Percentiles rank a stretch among this genome's conserved stretches.
Evolutionary conservation across 2,888 invertebrate species (phyloP).

Genomic region (Antitype chi): DNA sequence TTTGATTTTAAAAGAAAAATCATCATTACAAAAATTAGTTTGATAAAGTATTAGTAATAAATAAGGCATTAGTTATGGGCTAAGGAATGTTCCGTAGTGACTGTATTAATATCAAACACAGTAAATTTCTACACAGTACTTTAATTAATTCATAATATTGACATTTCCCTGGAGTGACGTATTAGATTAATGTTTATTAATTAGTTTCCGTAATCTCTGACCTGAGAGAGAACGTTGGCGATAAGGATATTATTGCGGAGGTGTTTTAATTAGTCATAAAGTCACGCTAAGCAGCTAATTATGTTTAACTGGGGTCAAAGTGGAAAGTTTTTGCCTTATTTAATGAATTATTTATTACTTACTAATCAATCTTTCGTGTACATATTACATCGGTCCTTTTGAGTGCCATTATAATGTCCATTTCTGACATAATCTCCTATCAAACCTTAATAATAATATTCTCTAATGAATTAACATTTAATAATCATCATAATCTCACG

Average conservation of each 20-base stretch:
- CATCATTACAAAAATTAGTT: not conserved
- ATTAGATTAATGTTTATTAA: slow-evolving; percentile 50
- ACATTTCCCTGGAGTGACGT: slow-evolving; percentile 43
- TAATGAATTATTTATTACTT: not conserved
- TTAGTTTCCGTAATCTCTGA: slow-evolving; percentile 52
- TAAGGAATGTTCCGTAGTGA: slow-evolving; percentile 20
- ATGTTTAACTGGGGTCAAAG: slow-evolving; percentile 25
- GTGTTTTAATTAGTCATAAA: slow-evolving; percentile 45
- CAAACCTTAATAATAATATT: too few species aligned
- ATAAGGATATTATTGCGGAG: slow-evolving; percentile 39
- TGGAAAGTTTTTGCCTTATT: slow-evolving; percentile 18
- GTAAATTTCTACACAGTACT: slow-evolving; percentile 18
- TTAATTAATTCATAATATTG: slow-evolving; percentile 42
- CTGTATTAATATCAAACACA: slow-evolving; percentile 1
- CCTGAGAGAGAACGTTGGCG: slow-evolving; percentile 34
- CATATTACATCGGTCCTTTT: not conserved
- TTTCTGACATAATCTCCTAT: not conserved
- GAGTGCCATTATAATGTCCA: too few species aligned
- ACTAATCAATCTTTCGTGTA: not conserved
- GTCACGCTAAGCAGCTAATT: slow-evolving; percentile 23
- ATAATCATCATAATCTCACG: slow-evolving; percentile 23
- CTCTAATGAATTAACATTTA: slow-evolving; percentile 6
- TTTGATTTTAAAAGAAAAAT: too few species aligned
- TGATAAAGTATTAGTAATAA: not conserved
- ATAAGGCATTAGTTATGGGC: not conserved